A percentile compares a stretch with the other conserved stretches of the same genome.
phyloP scores from a whole-genome alignment of 2,888 invertebrate species.

The Drosophila putrida region DNA sequence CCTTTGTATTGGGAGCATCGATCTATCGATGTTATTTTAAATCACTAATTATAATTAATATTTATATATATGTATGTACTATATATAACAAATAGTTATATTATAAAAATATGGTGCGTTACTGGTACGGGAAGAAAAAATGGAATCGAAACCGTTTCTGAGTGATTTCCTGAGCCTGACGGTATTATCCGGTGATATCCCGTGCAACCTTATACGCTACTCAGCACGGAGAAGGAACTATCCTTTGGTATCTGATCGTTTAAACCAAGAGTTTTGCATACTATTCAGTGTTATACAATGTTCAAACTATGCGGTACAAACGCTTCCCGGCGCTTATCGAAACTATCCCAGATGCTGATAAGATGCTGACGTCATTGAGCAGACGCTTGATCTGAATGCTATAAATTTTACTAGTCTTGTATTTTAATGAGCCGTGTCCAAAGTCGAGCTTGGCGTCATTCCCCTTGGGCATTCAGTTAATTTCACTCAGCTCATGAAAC shows the following conservation, averaged over 20 bases:
- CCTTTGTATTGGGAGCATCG: no score
- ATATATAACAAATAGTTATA: no score
- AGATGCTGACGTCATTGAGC: slow-evolving; percentile 33
- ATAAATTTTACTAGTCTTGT: slow-evolving; percentile 40
- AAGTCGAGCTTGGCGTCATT: slow-evolving; percentile 31
- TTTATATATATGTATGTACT: no score
- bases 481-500: slow-evolving; percentile 3
- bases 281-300: not conserved
- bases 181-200: slow-evolving; percentile 4
- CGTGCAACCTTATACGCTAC: not conserved
- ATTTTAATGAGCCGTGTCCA: slow-evolving; percentile 26
- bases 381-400: slow-evolving; percentile 7
- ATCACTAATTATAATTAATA: no score
- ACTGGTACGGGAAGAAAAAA: no score
- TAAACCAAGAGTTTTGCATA: not conserved
- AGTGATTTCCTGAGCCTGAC: no score
- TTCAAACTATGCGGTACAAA: not conserved
- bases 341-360: slow-evolving; percentile 8
- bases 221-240: no score
- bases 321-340: slow-evolving; percentile 1
- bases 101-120: no score
- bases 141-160: no score
- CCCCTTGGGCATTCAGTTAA: slow-evolving; percentile 23
- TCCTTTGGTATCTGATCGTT: not conserved
- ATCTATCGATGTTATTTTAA: no score